These are phyloP conservation scores for Nasonia oneida DNA, from an alignment of 2,888 invertebrate species.

Conservation along the genomic window DNA sequence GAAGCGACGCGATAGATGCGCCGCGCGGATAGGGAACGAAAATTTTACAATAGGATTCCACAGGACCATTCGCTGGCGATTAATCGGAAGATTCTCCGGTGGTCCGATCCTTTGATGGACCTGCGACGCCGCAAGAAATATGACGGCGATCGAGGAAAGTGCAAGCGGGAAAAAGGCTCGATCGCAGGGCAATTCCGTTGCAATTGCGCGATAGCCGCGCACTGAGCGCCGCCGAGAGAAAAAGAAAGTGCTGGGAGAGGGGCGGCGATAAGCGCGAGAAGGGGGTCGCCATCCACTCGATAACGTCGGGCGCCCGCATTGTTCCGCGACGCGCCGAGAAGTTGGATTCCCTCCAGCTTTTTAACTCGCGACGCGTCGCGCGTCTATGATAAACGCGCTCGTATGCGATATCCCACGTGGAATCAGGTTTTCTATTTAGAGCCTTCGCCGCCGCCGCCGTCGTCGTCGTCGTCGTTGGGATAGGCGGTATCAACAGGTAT, in stretches of 20 bases:
- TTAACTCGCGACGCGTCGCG: no score
- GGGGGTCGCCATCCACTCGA: conserved; percentile 45
- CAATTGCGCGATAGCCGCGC: conserved; percentile 36
- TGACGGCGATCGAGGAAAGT: background rate
- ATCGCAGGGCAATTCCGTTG: conserved; percentile 43
- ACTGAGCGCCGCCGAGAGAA: background rate
- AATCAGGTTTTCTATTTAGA: conserved; percentile 8
- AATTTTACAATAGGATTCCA: no score
- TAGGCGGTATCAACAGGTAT: background rate
- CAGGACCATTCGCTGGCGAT: background rate
- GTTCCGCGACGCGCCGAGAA: conserved; percentile 62
- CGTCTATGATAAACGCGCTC: no score
- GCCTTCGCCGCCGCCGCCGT: background rate
- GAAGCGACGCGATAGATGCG: no score
- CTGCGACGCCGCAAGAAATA: background rate
- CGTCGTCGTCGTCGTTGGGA: background rate
- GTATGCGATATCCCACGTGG: background rate
- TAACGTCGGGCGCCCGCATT: conserved; percentile 67
- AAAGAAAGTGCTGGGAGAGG: conserved; percentile 35
- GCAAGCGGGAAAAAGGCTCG: conserved; percentile 20
- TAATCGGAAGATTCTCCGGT: conserved; percentile 34
- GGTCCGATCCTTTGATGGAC: background rate
- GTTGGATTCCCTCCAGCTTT: conserved; percentile 49
- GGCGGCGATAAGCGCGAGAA: conserved; percentile 49
- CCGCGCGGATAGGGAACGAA: background rate